phyloP scores from a whole-genome alignment of 2,797 vertebrate genomes.

The Benthosema pterotum region DNA sequence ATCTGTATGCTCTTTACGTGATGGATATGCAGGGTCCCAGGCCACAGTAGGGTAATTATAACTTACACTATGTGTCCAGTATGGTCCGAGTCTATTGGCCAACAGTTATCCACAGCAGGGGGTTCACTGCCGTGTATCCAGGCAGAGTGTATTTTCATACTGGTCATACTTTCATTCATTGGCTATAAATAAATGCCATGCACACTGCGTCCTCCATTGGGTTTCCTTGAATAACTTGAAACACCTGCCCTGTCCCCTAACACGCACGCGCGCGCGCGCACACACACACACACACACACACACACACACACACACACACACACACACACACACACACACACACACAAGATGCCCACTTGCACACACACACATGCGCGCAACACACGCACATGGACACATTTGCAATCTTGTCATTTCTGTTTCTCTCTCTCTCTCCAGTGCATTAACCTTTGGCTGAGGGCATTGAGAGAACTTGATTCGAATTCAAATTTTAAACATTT shows the following conservation, averaged over 20 bases:
- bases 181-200: slow-evolving; percentile 56
- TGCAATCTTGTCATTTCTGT: not conserved
- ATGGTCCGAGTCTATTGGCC: slow-evolving; percentile 9
- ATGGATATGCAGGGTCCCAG: no score
- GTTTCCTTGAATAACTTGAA: slow-evolving; percentile 59
- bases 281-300: slow-evolving; percentile 11
- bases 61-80: not conserved
- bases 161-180: slow-evolving; percentile 43
- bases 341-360: not conserved
- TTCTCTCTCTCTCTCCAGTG: not conserved
- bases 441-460: not conserved
- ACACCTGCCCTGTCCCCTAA: slow-evolving; percentile 40
- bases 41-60: slow-evolving; percentile 32
- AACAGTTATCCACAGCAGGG: slow-evolving; percentile 20
- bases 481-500: no score
- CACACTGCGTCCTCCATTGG: slow-evolving; percentile 34
- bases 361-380: not conserved
- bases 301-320: slow-evolving; percentile 7
- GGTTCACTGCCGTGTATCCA: slow-evolving; percentile 50
- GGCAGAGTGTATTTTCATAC: slow-evolving; percentile 40
- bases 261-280: slow-evolving; percentile 2
- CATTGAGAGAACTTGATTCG: no score
- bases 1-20: no score
- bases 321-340: slow-evolving; percentile 13
- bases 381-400: not conserved